phyloP scores from a whole-genome alignment of 2,113 vertebrate species.

The Cyprinodon brontotheroides region DNA sequence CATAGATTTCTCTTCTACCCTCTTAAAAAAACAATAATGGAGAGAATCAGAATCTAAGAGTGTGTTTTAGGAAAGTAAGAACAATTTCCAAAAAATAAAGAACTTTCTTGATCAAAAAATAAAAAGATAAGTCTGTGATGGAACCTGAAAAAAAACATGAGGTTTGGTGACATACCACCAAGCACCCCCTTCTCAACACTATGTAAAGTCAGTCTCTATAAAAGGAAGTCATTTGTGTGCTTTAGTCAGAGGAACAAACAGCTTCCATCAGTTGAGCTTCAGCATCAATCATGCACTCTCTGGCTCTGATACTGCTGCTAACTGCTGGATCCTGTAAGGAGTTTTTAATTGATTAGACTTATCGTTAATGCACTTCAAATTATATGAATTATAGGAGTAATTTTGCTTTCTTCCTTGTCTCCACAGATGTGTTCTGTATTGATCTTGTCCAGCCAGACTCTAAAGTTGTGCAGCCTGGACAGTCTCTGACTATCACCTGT shows the following conservation, averaged over 20 bases:
- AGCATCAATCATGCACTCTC: neutral
- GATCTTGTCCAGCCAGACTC: no score
- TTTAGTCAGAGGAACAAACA: neutral
- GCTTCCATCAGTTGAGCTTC: neutral
- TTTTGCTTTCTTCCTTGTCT: neutral
- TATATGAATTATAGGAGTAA: neutral
- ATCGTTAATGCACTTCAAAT: neutral
- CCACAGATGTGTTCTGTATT: neutral
- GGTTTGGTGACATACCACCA: no score
- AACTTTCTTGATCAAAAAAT: no score
- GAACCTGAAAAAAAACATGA: no score
- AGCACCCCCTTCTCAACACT: neutral
- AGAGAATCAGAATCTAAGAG: no score
- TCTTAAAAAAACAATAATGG: no score
- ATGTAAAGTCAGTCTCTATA: neutral
- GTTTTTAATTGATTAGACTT: neutral
- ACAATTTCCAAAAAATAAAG: no score
- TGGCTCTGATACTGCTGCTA: conserved; percentile 44
- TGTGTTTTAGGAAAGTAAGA: no score
- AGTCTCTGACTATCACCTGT: no score
- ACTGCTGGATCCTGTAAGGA: conserved; percentile 42
- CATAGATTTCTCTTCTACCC: no score
- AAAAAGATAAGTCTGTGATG: no score
- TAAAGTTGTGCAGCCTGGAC: no score
- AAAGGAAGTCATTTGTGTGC: neutral